Percentiles rank a stretch among this genome's conserved stretches.
These are phyloP conservation scores for Clunio marinus DNA, from an alignment of 2,888 invertebrate species.

Conservation along the genomic window DNA sequence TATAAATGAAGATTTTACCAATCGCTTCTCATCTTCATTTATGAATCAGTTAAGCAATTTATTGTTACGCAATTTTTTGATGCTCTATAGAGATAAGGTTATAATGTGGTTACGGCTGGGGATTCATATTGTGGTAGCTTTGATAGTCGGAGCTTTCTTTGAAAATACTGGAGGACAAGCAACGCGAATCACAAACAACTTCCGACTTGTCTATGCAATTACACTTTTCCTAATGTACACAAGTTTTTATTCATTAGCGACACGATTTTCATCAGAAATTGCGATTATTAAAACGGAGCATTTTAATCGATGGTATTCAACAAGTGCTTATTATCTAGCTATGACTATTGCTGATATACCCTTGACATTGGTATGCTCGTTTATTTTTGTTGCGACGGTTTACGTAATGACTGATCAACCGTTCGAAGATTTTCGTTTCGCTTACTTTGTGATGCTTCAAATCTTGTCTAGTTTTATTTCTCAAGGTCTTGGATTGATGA, in stretches of 20 bases:
- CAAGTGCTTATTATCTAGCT: slow-evolving; percentile 67
- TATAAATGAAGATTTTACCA: background rate
- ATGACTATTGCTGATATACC: slow-evolving; percentile 72
- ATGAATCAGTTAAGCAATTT: background rate
- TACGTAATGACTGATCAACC: background rate
- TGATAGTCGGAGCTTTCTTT: slow-evolving; percentile 58
- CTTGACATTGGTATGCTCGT: slow-evolving; percentile 41
- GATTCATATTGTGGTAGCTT: slow-evolving; percentile 54
- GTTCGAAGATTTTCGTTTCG: background rate
- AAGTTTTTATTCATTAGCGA: slow-evolving; percentile 41
- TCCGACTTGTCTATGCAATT: slow-evolving; percentile 10
- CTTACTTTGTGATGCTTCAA: background rate
- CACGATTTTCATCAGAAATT: slow-evolving; percentile 68
- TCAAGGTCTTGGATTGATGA: background rate
- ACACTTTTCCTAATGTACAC: slow-evolving; percentile 36
- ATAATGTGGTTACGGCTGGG: slow-evolving; percentile 45
- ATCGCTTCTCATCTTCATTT: background rate
- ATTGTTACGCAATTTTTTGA: background rate
- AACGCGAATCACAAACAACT: slow-evolving; percentile 45
- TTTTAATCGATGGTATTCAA: slow-evolving; percentile 72
- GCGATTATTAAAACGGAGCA: slow-evolving; percentile 68
- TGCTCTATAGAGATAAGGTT: background rate
- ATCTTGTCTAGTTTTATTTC: background rate
- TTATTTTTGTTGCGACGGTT: background rate
- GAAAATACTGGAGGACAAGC: slow-evolving; percentile 58